Evolutionary conservation across 2,888 invertebrate species (phyloP).

Genomic region (Perithous albicinctus): DNA sequence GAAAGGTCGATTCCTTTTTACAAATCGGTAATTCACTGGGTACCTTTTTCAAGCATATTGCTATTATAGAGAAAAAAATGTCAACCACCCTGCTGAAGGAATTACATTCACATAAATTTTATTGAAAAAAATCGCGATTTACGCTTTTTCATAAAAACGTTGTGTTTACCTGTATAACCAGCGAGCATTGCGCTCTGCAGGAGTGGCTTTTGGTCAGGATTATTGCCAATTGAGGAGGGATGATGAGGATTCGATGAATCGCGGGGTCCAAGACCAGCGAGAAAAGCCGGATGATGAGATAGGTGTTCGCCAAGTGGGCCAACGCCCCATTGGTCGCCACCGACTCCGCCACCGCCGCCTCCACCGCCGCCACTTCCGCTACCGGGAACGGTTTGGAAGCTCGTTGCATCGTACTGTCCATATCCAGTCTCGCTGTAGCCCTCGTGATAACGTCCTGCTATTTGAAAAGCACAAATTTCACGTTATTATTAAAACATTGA

Average conservation of each 20-base stretch:
- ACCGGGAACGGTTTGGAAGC: constrained; percentile 91
- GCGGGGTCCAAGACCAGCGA: constrained; percentile 83
- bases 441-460: constrained; percentile 83
- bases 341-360: constrained; percentile 78
- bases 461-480: background rate
- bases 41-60: too few relatives aligned
- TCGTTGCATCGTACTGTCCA: constrained; percentile 88
- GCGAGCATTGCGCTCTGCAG: constrained; percentile 87
- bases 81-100: too few relatives aligned
- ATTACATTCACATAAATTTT: too few relatives aligned
- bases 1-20: too few relatives aligned
- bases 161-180: constrained; percentile 84
- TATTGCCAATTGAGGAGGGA: constrained; percentile 81
- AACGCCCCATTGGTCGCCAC: constrained; percentile 86
- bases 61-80: too few relatives aligned
- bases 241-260: constrained; percentile 82
- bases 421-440: constrained; percentile 86
- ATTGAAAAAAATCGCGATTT: background rate
- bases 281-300: constrained; percentile 86
- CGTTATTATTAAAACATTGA: background rate
- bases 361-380: constrained; percentile 85
- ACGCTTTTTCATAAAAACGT: constrained; percentile 57
- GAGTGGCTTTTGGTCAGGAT: constrained; percentile 86
- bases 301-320: constrained; percentile 85
- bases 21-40: too few relatives aligned